Conservation (phyloP, 2,113 vertebrate species). For the Chaetodon trifascialis region DNA sequence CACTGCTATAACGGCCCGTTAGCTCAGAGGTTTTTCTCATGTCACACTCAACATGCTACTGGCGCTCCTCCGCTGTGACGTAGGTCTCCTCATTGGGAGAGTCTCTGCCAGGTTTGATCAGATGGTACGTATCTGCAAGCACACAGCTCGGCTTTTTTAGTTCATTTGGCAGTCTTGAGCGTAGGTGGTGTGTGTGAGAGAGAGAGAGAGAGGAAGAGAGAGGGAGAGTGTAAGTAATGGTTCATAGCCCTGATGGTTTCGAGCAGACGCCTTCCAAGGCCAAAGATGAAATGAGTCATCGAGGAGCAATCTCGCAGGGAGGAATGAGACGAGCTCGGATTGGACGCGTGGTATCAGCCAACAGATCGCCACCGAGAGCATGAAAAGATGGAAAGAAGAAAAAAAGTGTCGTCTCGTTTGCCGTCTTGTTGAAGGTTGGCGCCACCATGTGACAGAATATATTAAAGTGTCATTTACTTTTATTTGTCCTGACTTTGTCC, state of each 20-base stretch:
- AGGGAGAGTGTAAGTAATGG: constrained; percentile 60
- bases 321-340: constrained; percentile 46
- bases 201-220: constrained; percentile 8
- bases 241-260: constrained; percentile 72
- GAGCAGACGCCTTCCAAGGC: constrained; percentile 69
- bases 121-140: constrained; percentile 59
- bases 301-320: constrained; percentile 58
- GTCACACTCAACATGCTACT: constrained; percentile 51
- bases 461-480: neutral
- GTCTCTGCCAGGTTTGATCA: constrained; percentile 64
- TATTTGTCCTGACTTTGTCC: too few relatives aligned
- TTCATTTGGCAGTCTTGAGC: constrained; percentile 69
- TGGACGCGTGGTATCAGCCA: constrained; percentile 39
- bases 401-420: constrained; percentile 33
- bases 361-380: constrained; percentile 37
- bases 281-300: constrained; percentile 78
- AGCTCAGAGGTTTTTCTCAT: constrained; percentile 46
- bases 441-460: constrained; percentile 70
- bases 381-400: constrained; percentile 30
- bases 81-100: constrained; percentile 51
- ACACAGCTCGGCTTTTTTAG: constrained; percentile 61
- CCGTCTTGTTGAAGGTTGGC: constrained; percentile 60
- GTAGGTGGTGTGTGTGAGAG: constrained; percentile 62
- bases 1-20: constrained; percentile 39
- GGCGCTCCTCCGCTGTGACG: constrained; percentile 62